Base-by-base conservation (phyloP, 2,888 invertebrate genomes). In the Cheilosia scutellata region DNA sequence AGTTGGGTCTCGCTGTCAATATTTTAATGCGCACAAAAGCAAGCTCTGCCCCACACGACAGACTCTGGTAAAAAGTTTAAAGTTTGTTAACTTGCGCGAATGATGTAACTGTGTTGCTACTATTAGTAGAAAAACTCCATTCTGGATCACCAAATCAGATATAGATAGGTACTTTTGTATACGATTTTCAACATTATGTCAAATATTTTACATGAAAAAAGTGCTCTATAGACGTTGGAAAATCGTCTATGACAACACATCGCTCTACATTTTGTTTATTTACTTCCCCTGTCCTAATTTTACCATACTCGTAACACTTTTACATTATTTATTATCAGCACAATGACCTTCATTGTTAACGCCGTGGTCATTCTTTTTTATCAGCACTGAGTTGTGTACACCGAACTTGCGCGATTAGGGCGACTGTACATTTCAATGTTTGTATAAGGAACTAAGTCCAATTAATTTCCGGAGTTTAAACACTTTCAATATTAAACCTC, bases 291-390 rank as follows among this genome's bases (percentile, higher is more conserved):
- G 47, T 47, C 16, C 31, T 31, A 63, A 31, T 63, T 63, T 20
- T 44, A 20, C 20, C 20, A 20, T 13, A 20, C 25, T 7, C 11
- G 2, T n/a, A 20, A 16, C 27, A 60, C 27, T 60, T 42, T 7
- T 11, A 11, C 6, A 6, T 33, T 37, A 4, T 11, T 37, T 37
- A 37, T 4, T 53, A 74, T 63, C 62, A 42, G 25, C 44, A 65
- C 47, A 75, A 57, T 65, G 74, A 55, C 74, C 55, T 37, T 47
- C 44, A 37, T 47, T 74, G 74, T 65, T 27, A 11, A 2, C 25
- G 9, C 11, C 0, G 16, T 65, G 63, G 63, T 63, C 53, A 65
- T 47, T 57, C 9, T 33, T 33, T 37, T 57, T 16, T 65, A 65
- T 75, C 74, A 75, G 53, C 6, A 55, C 25, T 63, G 53, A 62